These are phyloP conservation scores for Apostichopus parvimensis DNA, from an alignment of 35 echinoderm and acorn worm species.

Conservation along the genomic window DNA sequence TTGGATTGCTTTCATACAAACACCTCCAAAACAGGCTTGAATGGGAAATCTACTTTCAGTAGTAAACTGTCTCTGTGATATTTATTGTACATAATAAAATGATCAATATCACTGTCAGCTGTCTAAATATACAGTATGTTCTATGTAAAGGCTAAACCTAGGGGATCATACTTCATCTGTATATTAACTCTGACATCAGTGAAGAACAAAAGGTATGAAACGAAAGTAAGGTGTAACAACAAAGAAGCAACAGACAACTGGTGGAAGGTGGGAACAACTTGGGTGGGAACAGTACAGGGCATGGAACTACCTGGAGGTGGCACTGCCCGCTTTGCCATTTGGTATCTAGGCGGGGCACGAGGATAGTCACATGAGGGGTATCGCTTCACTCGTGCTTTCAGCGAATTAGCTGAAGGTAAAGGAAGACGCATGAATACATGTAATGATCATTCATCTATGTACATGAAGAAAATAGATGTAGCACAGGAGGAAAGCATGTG, in stretches of 20 bases:
- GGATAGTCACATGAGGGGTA: constrained; percentile 53
- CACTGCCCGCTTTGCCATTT: constrained; percentile 41
- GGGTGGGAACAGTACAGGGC: constrained; percentile 27
- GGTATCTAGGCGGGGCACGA: constrained; percentile 53
- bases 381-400: constrained; percentile 59
- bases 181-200: not conserved
- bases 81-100: no score
- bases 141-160: not conserved
- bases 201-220: not conserved
- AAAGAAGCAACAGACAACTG: constrained; percentile 11
- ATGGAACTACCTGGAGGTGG: constrained; percentile 48
- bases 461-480: not conserved
- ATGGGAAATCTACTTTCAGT: no score
- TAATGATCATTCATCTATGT: not conserved
- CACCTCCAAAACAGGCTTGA: no score
- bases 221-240: not conserved
- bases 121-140: no score
- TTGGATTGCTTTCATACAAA: no score
- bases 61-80: no score
- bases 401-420: constrained; percentile 29
- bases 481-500: not conserved
- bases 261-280: not conserved
- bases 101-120: no score
- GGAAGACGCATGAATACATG: constrained; percentile 47
- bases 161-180: not conserved